phyloP scores from a whole-genome alignment of 2,888 invertebrate species.

The Chaitophorus viminalis region DNA sequence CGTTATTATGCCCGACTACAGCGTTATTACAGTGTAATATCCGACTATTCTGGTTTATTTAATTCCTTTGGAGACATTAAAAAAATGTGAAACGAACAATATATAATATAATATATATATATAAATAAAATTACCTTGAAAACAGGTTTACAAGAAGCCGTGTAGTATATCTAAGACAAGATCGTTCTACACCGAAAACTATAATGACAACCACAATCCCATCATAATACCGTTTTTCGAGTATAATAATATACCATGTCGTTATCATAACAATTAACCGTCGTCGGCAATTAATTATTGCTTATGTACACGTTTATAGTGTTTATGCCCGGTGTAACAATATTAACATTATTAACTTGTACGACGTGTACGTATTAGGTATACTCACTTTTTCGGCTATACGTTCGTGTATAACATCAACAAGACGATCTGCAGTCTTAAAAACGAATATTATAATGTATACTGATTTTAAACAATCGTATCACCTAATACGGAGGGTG shows the following conservation, averaged over 20 bases:
- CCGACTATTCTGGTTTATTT: slow-evolving; percentile 25
- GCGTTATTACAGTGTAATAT: slow-evolving; percentile 1
- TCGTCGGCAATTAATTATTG: not conserved
- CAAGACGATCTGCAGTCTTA: too few relatives aligned
- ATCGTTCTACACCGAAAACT: not conserved
- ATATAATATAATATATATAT: too few relatives aligned
- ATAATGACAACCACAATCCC: not conserved
- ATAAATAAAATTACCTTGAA: too few relatives aligned
- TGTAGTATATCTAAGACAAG: not conserved
- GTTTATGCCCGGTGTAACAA: too few relatives aligned
- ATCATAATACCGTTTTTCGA: too few relatives aligned
- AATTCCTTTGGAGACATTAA: slow-evolving; percentile 39
- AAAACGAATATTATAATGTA: too few relatives aligned
- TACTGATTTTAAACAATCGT: too few relatives aligned
- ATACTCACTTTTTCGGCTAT: not conserved
- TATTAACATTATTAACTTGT: too few relatives aligned
- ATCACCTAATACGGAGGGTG: too few relatives aligned
- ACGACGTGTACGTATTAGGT: too few relatives aligned
- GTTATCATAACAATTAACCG: not conserved
- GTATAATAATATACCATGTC: not conserved
- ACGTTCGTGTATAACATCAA: not conserved
- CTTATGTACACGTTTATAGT: too few relatives aligned
- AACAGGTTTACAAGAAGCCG: slow-evolving; percentile 39
- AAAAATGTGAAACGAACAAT: slow-evolving; percentile 24
- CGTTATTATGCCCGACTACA: not conserved